Base-by-base conservation (phyloP, 2,888 invertebrate genomes). In the Euzophera pinguis region DNA sequence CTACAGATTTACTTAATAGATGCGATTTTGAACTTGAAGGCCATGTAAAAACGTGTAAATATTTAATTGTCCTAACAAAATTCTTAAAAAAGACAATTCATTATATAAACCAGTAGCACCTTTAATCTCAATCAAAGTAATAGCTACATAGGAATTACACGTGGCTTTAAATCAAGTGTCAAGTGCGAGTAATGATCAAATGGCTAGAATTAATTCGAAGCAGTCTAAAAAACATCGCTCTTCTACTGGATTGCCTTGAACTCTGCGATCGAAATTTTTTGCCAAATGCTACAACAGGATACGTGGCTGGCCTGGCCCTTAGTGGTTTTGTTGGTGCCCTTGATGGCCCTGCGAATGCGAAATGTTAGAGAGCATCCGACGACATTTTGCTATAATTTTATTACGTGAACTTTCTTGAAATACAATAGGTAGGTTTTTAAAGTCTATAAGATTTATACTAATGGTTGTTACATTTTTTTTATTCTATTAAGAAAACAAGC, bases 231-330 rank as follows among this genome's bases (percentile, higher is more conserved):
- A 60, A 60, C 43, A 43, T 43, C 47, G 55, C 56, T 47, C 52
- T 56, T 62, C 68, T 67, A 56, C 67, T 74, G 78, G 89, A 73
- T 89, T 57, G 77, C 89, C 89, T 90, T 90, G 89, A 90, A 89
- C 89, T 89, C 75, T 62, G 65, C 78, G 76, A 74, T 83, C 84
- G 78, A 81, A 75, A 81, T 87, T 89, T 90, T 89, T 89, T 88
- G 85, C 9, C 82, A 69, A 67, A 71, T 65, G 67, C 73, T 69
- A 74, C 80, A 85, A 81, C 87, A 86, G 88, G 87, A 88, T 87
- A 82, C 80, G 71, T 67, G 68, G 71, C 69, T 64, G 66, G 62
- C 52, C 58, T 60, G 75, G 78, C 82, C 85, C 82, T 84, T 79
- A 65, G 66, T 69, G 64, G 73, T 70, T 78, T 73, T 73, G 70